These are phyloP conservation scores for Zonitis immaculata DNA, from an alignment of 2,888 invertebrate genomes.

Conservation along the genomic window DNA sequence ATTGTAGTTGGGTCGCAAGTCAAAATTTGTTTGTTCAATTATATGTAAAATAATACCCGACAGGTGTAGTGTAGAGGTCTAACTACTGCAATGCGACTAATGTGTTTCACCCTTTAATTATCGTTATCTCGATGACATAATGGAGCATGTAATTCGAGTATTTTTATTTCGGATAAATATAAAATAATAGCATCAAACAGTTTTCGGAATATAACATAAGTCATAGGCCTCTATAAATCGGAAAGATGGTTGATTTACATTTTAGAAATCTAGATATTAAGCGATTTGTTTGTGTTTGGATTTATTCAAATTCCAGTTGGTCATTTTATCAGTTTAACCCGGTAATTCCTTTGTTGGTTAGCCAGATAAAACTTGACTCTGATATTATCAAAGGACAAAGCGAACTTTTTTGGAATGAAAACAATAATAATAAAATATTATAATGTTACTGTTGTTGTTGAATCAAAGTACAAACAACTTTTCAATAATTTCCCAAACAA, in stretches of 20 bases:
- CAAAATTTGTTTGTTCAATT: neutral
- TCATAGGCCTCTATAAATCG: too few relatives aligned
- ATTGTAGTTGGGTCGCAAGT: too few relatives aligned
- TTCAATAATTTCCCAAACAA: too few relatives aligned
- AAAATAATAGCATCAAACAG: too few relatives aligned
- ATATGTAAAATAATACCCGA: neutral
- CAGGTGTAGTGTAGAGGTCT: neutral
- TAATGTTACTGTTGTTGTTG: too few relatives aligned
- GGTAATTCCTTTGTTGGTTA: neutral
- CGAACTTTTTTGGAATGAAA: neutral
- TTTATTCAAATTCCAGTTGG: neutral
- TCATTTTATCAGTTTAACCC: neutral
- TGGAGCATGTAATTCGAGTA: neutral
- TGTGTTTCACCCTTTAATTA: neutral
- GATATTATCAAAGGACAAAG: neutral
- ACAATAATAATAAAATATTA: neutral
- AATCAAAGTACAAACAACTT: too few relatives aligned
- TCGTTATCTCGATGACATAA: neutral
- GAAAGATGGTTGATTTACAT: too few relatives aligned
- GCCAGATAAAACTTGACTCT: neutral
- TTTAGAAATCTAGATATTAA: neutral
- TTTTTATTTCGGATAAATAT: neutral
- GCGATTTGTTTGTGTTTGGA: neutral
- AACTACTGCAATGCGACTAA: neutral
- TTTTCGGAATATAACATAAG: too few relatives aligned